Evolutionary conservation across 2,888 invertebrate genomes (phyloP), one percentile per base, ranked within the genome.

Genomic region (Xestia rhomboidea): DNA sequence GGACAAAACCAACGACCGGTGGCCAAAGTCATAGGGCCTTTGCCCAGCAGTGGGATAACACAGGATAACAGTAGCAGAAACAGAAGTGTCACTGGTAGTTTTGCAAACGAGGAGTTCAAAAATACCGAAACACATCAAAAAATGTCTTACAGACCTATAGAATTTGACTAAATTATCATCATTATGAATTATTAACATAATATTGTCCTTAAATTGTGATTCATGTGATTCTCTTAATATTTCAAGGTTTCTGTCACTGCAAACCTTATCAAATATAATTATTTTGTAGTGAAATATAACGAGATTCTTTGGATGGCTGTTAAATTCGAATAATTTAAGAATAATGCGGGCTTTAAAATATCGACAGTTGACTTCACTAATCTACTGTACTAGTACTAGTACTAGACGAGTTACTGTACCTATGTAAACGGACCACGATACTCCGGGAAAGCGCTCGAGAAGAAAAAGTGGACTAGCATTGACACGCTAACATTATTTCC

Each of bases 401-500:
- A 78, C 60, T 67, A 24, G 27, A 27, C 57, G 5, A 44, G 15
- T 34, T 41, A 46, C 24, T 76, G 3, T n/a, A 51, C n/a, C 24
- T 0, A 15, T 27, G 18, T 60, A 79, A 80, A 83, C 79, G 46
- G n/a, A 38, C 54, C 79, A 80, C 24, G 18, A 51, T 15, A 49
- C 0, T 62, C 41, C 62, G 60, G 67, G 67, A 71, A 83, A 83
- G 54, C 54, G 46, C 1, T 30, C n/a, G 0, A 60, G 30, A 68
- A 49, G 10, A 62, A 79, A 80, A 83, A 70, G 46, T 67, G 21
- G 15, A 30, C 10, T 27, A n/a, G 10, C 46, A 46, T 27, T 57
- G 80, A 62, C 80, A 70, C 54, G 62, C 54, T 51, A 68, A 57
- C 69, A 68, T 13, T 21, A 57, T 27, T 78, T 30, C 21, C 27